These are phyloP conservation scores for Monopterus albus DNA, from an alignment of 2,113 vertebrate species.

Conservation along the genomic window DNA sequence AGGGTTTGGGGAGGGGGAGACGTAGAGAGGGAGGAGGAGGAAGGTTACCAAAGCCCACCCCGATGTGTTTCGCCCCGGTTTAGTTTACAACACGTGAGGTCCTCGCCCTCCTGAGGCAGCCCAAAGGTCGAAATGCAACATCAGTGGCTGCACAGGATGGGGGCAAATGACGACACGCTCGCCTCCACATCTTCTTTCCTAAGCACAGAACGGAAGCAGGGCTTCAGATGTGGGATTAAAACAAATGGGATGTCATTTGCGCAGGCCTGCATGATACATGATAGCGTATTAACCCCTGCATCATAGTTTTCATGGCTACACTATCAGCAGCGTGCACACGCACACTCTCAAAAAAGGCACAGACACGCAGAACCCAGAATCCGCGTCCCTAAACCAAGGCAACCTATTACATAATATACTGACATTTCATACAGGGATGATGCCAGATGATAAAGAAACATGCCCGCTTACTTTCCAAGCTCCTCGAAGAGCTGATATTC, in stretches of 20 bases:
- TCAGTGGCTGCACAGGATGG: constrained; percentile 36
- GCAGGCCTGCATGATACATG: constrained; percentile 18
- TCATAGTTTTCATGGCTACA: constrained; percentile 29
- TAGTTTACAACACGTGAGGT: constrained; percentile 25
- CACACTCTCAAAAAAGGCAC: constrained; percentile 1
- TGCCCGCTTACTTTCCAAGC: constrained; percentile 93
- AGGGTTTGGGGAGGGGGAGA: neutral
- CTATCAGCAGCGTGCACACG: constrained; percentile 17
- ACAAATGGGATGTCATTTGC: constrained; percentile 24
- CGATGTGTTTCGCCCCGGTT: constrained; percentile 20
- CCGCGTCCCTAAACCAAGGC: constrained; percentile 55
- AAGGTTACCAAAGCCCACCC: constrained; percentile 45
- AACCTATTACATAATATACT: constrained; percentile 68
- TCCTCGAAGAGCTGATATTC: constrained; percentile 99
- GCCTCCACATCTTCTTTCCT: constrained; percentile 12
- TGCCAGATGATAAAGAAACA: constrained; percentile 40
- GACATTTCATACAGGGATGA: constrained; percentile 61
- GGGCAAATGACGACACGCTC: constrained; percentile 46
- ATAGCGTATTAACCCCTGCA: constrained; percentile 11
- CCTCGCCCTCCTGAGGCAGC: constrained; percentile 17
- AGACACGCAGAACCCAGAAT: constrained; percentile 42
- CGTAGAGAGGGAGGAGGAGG: neutral
- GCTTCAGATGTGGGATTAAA: constrained; percentile 42
- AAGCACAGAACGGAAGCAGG: constrained; percentile 16
- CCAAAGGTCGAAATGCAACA: constrained; percentile 44